A percentile compares a stretch with the other conserved stretches of the same genome.
phyloP scores from a whole-genome alignment of 35 echinoderm and acorn worm species.

The Eucidaris tribuloides region DNA sequence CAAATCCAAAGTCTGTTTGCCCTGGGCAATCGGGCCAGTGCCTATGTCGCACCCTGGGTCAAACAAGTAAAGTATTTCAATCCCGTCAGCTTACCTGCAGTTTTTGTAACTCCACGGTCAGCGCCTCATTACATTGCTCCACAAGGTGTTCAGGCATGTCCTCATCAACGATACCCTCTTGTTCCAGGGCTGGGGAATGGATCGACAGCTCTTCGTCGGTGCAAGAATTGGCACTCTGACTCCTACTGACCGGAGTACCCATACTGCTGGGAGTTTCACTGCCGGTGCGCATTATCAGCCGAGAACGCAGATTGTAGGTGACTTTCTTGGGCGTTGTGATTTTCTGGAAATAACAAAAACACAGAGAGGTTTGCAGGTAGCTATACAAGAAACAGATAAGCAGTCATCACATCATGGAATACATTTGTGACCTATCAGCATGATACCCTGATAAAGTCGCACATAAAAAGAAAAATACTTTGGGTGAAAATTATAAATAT shows the following conservation, averaged over 20 bases:
- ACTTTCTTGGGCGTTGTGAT: conserved; percentile 83
- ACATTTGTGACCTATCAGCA: too few relatives aligned
- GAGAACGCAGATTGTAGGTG: conserved; percentile 53
- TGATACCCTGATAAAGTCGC: too few relatives aligned
- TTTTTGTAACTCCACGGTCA: conserved; percentile 82
- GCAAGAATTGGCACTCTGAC: neutral
- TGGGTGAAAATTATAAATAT: too few relatives aligned
- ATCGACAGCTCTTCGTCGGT: neutral
- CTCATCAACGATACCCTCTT: conserved; percentile 81
- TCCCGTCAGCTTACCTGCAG: conserved; percentile 50
- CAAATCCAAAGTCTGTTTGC: neutral
- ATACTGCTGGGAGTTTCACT: neutral
- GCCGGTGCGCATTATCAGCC: conserved; percentile 24
- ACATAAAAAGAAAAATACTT: too few relatives aligned
- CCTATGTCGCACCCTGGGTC: neutral
- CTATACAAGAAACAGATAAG: too few relatives aligned
- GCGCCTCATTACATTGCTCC: conserved; percentile 88
- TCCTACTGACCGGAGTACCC: neutral
- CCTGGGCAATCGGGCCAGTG: neutral
- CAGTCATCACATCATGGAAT: too few relatives aligned
- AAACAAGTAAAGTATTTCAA: too few relatives aligned
- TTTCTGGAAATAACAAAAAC: conserved; percentile 32
- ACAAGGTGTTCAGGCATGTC: conserved; percentile 80
- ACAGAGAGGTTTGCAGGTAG: too few relatives aligned
- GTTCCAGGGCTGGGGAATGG: neutral